Conservation (phyloP, 92 coral and sea anemone species). For the Pocillopora meandrina region DNA sequence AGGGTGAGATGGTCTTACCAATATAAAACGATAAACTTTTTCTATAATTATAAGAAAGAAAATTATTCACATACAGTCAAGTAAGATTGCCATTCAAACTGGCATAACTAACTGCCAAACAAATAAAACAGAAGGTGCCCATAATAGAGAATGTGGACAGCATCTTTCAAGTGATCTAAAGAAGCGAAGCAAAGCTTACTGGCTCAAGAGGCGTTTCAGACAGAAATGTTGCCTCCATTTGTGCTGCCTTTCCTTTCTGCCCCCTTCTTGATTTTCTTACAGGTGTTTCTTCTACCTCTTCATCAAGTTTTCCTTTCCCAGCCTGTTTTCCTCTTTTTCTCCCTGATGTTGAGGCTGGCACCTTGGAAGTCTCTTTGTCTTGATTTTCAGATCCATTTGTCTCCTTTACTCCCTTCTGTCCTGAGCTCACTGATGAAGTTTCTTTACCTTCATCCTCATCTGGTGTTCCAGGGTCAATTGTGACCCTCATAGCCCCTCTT, state of each 20-base stretch:
- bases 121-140: too few species aligned
- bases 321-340: conserved; percentile 36
- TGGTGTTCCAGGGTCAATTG: conserved; percentile 10
- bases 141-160: too few species aligned
- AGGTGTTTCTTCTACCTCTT: conserved; percentile 12
- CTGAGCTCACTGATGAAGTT: conserved; percentile 24
- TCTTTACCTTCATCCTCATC: conserved; percentile 28
- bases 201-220: conserved; percentile 21
- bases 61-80: too few species aligned
- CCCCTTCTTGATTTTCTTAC: conserved; percentile 44
- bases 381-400: background rate
- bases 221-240: background rate
- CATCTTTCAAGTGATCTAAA: too few species aligned
- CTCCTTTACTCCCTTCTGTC: background rate
- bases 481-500: conserved; percentile 25
- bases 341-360: background rate
- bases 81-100: too few species aligned
- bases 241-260: conserved; percentile 2
- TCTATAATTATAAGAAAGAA: too few species aligned
- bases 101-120: too few species aligned
- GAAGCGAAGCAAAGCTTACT: conserved; percentile 3
- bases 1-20: background rate
- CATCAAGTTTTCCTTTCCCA: background rate
- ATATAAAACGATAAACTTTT: too few species aligned
- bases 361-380: background rate